A percentile compares a stretch with the other conserved stretches of the same genome.
These are phyloP conservation scores for Bucorvus abyssinicus DNA, from an alignment of 2,797 vertebrate species.

Conservation along the genomic window DNA sequence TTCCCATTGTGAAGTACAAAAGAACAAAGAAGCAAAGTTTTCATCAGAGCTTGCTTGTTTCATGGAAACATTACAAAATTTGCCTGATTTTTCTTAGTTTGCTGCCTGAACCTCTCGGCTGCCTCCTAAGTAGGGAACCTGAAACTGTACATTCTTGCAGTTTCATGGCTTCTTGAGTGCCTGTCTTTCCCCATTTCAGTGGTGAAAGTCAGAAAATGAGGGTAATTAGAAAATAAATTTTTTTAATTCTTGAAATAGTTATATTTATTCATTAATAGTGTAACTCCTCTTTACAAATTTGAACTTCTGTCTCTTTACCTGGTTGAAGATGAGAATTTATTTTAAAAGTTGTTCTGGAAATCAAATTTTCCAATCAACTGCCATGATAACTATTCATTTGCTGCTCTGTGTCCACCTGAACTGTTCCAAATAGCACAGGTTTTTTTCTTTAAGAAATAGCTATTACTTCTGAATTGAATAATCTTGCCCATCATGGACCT, in stretches of 20 bases:
- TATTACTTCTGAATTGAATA: neutral
- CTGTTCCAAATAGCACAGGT: neutral
- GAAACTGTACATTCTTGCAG: neutral
- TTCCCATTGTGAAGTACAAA: neutral
- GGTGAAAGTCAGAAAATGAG: neutral
- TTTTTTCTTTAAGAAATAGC: neutral
- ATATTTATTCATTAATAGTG: neutral
- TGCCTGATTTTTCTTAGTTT: neutral
- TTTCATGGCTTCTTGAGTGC: neutral
- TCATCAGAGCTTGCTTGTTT: slow-evolving; percentile 14
- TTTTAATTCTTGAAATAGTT: neutral
- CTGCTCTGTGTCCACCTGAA: neutral
- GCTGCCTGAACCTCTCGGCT: neutral
- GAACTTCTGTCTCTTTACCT: neutral
- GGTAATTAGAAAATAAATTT: neutral
- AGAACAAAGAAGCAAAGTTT: neutral
- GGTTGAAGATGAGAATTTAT: neutral
- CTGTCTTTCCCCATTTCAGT: neutral
- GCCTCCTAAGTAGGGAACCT: neutral
- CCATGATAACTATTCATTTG: neutral
- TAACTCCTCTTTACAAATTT: neutral
- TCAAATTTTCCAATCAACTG: neutral
- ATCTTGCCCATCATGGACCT: neutral
- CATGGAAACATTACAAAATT: neutral
- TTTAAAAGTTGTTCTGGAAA: neutral